Evolutionary conservation across 1,140 invertebrate species (phyloP), one percentile per base, ranked within the genome.

Genomic region (Pachyrhynchus sulphureomaculatus): DNA sequence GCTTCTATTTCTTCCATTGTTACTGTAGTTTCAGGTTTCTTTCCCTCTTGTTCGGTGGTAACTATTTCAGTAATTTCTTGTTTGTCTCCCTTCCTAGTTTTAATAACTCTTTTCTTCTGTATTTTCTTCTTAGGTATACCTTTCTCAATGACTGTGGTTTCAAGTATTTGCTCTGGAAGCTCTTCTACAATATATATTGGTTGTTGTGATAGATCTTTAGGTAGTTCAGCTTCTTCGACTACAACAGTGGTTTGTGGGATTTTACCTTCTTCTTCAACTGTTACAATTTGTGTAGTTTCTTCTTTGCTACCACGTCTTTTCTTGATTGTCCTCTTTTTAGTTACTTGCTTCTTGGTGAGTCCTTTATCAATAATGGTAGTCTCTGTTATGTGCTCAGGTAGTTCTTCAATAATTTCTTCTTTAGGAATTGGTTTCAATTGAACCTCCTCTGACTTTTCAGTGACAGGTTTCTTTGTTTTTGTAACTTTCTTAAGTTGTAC

Each of bases 381-480:
- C 48, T 72, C 45, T 42, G 74, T 72, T 4, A 73, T 74, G 60
- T 78, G 72, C 68, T 80, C 77, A 10, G 72, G 73, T 18, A 68
- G 32, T 45, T 76, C 71, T 58, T 72, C 68, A 9, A 75, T 32
- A 17, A 17, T 39, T 33, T n/a, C n/a, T 17, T n/a, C 72, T 21
- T 77, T 64, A 12, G n/a, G n/a, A n/a, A 75, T 69, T 33, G 69
- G 57, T 68, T 80, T 78, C n/a, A 72, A 68, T 66, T 78, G 69
- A 24, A 74, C 73, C 52, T 79, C 75, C 65, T 79, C 75, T 9
- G 55, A 44, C 37, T 42, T 5, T 32, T 55, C 44, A 2, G 45
- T 33, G 5, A 33, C 29, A 33, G 5, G 29, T 5, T 37, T 60
- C 26, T 52, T 68, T 64, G 4, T 56, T 64, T 21, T 24, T 32